Evolutionary conservation across 2,888 invertebrate genomes (phyloP).

Genomic region (Cryptophagus acutangulus): DNA sequence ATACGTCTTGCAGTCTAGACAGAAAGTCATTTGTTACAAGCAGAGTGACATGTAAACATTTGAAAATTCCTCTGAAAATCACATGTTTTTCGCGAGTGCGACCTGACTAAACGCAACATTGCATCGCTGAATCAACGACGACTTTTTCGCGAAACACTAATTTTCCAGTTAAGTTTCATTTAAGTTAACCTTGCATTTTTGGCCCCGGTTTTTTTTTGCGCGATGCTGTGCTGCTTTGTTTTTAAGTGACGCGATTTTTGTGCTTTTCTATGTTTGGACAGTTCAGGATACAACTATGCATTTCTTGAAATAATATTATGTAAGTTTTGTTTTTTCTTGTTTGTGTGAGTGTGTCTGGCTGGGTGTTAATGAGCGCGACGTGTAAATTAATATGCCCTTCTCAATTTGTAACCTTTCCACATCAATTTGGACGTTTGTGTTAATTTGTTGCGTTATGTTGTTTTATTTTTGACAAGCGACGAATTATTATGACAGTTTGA

Average conservation of each 20-base stretch:
- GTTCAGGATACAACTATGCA: neutral
- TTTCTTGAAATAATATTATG: neutral
- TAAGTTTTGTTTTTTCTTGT: constrained; percentile 4
- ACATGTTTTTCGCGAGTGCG: constrained; percentile 42
- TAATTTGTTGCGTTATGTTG: constrained; percentile 24
- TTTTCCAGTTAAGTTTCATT: too few relatives aligned
- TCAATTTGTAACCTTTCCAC: constrained; percentile 10
- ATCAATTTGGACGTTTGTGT: constrained; percentile 10
- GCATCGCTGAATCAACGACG: too few relatives aligned
- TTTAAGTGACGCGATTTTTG: constrained; percentile 9
- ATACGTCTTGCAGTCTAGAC: constrained; percentile 54
- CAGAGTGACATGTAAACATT: constrained; percentile 51
- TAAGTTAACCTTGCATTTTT: constrained; percentile 31
- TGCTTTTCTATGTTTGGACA: constrained; percentile 6
- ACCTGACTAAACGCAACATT: too few relatives aligned
- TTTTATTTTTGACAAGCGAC: constrained; percentile 11
- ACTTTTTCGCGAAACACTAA: too few relatives aligned
- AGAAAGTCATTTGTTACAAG: constrained; percentile 51
- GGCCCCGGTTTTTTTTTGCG: constrained; percentile 27
- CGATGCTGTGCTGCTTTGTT: constrained; percentile 10
- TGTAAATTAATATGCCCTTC: constrained; percentile 44
- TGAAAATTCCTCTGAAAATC: constrained; percentile 37
- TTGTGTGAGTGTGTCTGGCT: too few relatives aligned
- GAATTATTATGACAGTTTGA: constrained; percentile 6
- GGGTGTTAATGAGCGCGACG: constrained; percentile 29